These are phyloP conservation scores for Harpalus rufipes DNA, from an alignment of 2,888 invertebrate species.

Conservation along the genomic window DNA sequence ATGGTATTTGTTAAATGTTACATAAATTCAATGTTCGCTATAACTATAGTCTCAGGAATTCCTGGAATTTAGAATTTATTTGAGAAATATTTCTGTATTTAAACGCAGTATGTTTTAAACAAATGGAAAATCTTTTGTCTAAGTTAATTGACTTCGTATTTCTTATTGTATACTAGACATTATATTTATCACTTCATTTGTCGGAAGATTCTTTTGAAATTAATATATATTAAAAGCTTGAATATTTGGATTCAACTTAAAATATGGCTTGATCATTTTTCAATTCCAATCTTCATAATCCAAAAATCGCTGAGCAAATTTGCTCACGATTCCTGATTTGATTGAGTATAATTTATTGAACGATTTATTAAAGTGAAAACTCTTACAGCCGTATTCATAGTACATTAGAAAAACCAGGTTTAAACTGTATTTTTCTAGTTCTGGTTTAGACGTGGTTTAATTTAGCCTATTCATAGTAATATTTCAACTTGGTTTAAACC, in stretches of 20 bases:
- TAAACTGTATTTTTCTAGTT: too few relatives aligned
- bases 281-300: slow-evolving; percentile 43
- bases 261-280: neutral
- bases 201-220: too few relatives aligned
- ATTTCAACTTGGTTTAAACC: too few relatives aligned
- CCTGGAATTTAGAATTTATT: neutral
- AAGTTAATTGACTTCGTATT: too few relatives aligned
- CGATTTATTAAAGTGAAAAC: slow-evolving; percentile 65
- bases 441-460: too few relatives aligned
- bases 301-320: slow-evolving; percentile 30
- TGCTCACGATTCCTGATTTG: slow-evolving; percentile 47
- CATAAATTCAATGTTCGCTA: neutral
- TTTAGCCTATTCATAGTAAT: too few relatives aligned
- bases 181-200: too few relatives aligned
- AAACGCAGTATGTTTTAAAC: neutral
- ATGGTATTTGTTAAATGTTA: slow-evolving; percentile 37
- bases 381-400: too few relatives aligned
- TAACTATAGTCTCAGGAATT: too few relatives aligned
- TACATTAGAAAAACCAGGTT: too few relatives aligned
- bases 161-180: too few relatives aligned
- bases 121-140: neutral
- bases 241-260: neutral
- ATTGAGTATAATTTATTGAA: slow-evolving; percentile 58
- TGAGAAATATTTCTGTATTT: slow-evolving; percentile 11
- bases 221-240: neutral